A percentile compares a stretch with the other conserved stretches of the same genome.
Evolutionary conservation across 2,888 invertebrate species (phyloP).

Genomic region (Acleris holmiana): DNA sequence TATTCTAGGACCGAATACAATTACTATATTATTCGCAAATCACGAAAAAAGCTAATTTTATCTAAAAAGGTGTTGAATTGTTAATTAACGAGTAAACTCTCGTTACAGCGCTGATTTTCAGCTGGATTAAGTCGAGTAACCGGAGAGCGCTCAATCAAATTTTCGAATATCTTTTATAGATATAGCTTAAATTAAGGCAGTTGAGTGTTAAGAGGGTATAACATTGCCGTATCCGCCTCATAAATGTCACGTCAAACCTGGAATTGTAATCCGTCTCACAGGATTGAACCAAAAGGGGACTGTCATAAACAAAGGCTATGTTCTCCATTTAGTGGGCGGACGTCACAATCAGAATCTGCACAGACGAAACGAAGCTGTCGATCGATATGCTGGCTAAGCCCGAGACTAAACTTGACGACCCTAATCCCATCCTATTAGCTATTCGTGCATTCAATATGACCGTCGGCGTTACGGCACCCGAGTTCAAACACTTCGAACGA

Average conservation of each 20-base stretch:
- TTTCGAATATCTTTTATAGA: no score
- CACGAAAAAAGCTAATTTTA: no score
- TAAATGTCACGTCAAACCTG: neutral
- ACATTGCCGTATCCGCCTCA: neutral
- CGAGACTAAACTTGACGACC: constrained; percentile 40
- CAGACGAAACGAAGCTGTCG: constrained; percentile 14
- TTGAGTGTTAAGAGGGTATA: no score
- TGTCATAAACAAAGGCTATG: constrained; percentile 7
- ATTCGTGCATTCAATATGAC: constrained; percentile 40
- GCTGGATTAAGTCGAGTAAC: no score
- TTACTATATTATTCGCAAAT: no score
- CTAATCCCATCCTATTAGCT: constrained; percentile 43
- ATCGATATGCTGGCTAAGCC: constrained; percentile 47
- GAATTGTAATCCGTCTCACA: neutral
- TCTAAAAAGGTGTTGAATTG: no score
- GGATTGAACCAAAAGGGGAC: neutral
- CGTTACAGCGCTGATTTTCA: no score
- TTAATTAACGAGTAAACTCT: no score
- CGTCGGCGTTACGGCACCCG: constrained; percentile 42
- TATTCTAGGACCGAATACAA: no score
- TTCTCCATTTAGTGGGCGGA: constrained; percentile 3
- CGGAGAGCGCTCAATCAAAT: no score
- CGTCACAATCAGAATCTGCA: constrained; percentile 17
- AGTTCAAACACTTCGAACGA: constrained; percentile 29
- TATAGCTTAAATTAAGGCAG: no score